Conservation (phyloP, 2,113 vertebrate genomes). For the Natator depressus region DNA sequence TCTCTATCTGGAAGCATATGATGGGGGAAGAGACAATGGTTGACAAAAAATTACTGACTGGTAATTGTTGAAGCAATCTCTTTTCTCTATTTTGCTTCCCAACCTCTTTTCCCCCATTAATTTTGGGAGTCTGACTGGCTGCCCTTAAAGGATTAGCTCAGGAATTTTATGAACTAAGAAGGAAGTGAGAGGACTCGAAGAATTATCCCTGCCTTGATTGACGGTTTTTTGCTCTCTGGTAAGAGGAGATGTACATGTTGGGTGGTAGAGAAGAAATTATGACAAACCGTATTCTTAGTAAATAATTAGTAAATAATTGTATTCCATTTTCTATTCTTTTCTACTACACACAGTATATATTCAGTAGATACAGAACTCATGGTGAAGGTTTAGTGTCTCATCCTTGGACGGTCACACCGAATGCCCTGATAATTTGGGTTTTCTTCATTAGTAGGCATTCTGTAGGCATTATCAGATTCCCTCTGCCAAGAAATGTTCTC, state of each 20-base stretch:
- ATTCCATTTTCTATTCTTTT: background rate
- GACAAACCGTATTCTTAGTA: background rate
- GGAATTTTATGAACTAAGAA: background rate
- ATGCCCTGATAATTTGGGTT: background rate
- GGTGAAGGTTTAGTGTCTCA: background rate
- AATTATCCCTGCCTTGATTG: background rate
- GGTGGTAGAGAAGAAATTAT: background rate
- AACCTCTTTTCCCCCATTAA: background rate
- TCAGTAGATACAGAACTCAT: background rate
- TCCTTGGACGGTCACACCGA: background rate
- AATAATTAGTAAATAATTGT: background rate
- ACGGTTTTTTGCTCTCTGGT: background rate
- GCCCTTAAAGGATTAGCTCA: background rate
- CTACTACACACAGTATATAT: accelerated
- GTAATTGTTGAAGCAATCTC: background rate
- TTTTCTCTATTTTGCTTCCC: background rate
- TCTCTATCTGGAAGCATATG: background rate
- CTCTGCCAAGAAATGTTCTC: background rate
- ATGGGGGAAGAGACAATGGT: background rate
- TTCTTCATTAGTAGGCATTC: background rate
- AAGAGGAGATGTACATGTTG: background rate
- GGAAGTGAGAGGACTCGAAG: background rate
- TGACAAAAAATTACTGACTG: background rate
- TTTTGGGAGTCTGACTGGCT: background rate
- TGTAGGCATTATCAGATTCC: background rate